Conservation (phyloP, 2,888 invertebrate species). For the Callimorpha dominula region DNA sequence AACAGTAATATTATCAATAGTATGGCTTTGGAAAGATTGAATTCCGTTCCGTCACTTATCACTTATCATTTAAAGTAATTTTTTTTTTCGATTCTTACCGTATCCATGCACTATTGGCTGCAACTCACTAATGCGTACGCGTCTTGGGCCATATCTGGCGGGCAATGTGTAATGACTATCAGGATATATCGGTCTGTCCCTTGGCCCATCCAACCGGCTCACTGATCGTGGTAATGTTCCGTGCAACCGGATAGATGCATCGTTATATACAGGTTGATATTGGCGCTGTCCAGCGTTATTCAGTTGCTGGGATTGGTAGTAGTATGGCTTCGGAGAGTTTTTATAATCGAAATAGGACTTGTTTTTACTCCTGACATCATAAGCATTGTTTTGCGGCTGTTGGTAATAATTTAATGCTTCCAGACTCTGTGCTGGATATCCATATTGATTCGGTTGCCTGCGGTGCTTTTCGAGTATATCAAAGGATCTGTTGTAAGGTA, state of each 20-base stretch:
- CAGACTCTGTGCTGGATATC: conserved; percentile 80
- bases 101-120: conserved; percentile 78
- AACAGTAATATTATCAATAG: not conserved
- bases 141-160: conserved; percentile 68
- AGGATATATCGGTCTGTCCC: conserved; percentile 53
- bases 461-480: conserved; percentile 77
- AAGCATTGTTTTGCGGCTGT: conserved; percentile 59
- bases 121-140: conserved; percentile 80
- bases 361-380: conserved; percentile 57
- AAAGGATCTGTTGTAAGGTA: conserved; percentile 77
- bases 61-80: not conserved
- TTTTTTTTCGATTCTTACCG: conserved; percentile 66
- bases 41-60: not conserved
- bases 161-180: conserved; percentile 74
- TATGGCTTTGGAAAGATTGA: not conserved
- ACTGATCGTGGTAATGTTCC: conserved; percentile 70
- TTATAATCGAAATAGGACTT: conserved; percentile 72
- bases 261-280: conserved; percentile 68
- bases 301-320: conserved; percentile 53
- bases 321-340: conserved; percentile 59
- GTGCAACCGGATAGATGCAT: conserved; percentile 63
- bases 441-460: conserved; percentile 70
- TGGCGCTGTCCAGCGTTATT: conserved; percentile 46
- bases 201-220: conserved; percentile 54
- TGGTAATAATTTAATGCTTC: conserved; percentile 75